Conservation (phyloP, 1,140 invertebrate genomes). For the Chlorops oryzae region DNA sequence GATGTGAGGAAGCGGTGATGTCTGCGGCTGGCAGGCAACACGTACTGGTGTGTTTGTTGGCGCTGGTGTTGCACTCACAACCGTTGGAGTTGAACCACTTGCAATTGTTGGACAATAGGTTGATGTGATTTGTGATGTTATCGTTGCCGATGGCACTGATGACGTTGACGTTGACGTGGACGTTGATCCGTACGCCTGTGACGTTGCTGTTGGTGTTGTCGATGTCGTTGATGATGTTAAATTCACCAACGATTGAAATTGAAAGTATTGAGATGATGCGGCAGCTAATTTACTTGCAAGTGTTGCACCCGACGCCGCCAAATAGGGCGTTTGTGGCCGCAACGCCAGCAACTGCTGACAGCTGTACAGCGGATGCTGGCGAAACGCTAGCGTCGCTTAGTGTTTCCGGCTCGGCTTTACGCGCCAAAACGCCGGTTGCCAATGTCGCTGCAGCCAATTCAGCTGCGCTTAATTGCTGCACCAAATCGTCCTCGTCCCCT, state of each 20-base stretch:
- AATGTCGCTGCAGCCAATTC: constrained; percentile 39
- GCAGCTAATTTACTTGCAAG: neutral
- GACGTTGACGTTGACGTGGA: constrained; percentile 4
- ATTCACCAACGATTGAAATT: constrained; percentile 18
- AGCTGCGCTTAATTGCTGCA: constrained; percentile 32
- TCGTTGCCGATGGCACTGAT: constrained; percentile 1
- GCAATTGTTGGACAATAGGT: constrained; percentile 20
- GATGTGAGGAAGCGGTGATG: constrained; percentile 54
- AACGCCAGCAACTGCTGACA: neutral
- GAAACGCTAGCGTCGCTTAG: constrained; percentile 42
- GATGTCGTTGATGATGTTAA: constrained; percentile 17
- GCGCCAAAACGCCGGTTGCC: constrained; percentile 35
- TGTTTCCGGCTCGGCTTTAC: constrained; percentile 40
- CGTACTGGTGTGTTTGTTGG: constrained; percentile 26
- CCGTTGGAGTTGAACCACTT: constrained; percentile 47
- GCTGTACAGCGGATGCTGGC: constrained; percentile 28
- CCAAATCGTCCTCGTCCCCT: constrained; percentile 32
- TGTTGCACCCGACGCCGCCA: neutral
- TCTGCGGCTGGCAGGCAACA: constrained; percentile 40
- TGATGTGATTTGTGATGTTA: constrained; percentile 11
- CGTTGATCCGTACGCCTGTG: neutral
- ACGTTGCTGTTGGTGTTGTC: constrained; percentile 5
- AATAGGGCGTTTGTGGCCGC: neutral
- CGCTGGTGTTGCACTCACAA: constrained; percentile 50
- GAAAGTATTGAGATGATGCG: constrained; percentile 4